Percentiles rank a stretch among this genome's conserved stretches.
Conservation (phyloP, 1,140 invertebrate species). For the Lasioglossum baleicum region DNA sequence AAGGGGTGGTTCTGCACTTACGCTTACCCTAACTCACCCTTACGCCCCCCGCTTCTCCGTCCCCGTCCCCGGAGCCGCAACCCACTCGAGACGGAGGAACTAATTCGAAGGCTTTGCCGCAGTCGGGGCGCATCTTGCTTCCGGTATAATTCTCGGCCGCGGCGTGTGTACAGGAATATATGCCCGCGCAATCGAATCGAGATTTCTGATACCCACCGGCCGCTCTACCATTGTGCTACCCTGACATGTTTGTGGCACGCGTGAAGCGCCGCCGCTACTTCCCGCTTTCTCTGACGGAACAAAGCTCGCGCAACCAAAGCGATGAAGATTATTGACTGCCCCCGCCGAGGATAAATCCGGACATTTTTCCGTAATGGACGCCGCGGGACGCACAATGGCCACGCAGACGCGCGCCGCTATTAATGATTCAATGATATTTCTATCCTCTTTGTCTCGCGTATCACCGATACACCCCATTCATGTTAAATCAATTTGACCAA, state of each 20-base stretch:
- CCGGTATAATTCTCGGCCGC: conserved; percentile 57
- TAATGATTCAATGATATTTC: neutral
- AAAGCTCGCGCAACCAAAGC: neutral
- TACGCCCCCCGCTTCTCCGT: conserved; percentile 12
- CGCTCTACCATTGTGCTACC: conserved; percentile 28
- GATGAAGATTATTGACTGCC: neutral
- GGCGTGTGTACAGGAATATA: conserved; percentile 21
- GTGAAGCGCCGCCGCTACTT: conserved; percentile 12
- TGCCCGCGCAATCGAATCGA: conserved; percentile 56
- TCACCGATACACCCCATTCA: no score
- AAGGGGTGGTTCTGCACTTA: conserved; percentile 59
- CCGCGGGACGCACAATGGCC: neutral
- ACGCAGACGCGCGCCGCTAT: neutral
- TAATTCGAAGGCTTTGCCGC: conserved; percentile 64
- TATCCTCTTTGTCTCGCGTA: no score
- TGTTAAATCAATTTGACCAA: no score
- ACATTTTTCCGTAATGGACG: neutral
- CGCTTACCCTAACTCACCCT: conserved; percentile 56
- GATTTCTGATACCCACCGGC: conserved; percentile 47
- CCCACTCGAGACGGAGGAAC: conserved; percentile 62
- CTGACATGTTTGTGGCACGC: conserved; percentile 28
- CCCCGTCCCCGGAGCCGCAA: conserved; percentile 1
- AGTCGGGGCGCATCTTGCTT: conserved; percentile 63
- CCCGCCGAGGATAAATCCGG: neutral
- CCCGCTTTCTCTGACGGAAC: conserved; percentile 1